These are phyloP conservation scores for Apis florea DNA, from an alignment of 1,140 invertebrate species.

Conservation along the genomic window DNA sequence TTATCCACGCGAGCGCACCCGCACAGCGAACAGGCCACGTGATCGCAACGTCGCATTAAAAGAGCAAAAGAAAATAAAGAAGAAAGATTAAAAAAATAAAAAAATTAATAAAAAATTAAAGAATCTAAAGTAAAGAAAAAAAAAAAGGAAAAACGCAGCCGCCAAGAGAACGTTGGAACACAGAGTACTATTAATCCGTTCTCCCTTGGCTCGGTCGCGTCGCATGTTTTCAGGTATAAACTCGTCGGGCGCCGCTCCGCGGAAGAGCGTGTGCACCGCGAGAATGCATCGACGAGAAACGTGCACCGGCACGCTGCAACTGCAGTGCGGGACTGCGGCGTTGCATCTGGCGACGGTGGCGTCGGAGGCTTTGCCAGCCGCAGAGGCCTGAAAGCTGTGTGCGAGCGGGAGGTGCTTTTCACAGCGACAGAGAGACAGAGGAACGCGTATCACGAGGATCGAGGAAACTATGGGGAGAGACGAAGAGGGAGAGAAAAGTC, in stretches of 20 bases:
- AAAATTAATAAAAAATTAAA: not conserved
- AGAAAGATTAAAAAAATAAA: not conserved
- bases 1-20: not conserved
- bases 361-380: constrained; percentile 56
- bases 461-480: constrained; percentile 13
- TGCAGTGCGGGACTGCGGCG: constrained; percentile 75
- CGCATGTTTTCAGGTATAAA: constrained; percentile 11
- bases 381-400: constrained; percentile 58
- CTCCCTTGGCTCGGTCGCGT: not conserved
- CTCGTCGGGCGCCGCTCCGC: not conserved
- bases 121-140: too few relatives aligned
- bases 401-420: constrained; percentile 46
- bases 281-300: constrained; percentile 7
- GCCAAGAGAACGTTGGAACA: not conserved
- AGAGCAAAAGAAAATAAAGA: not conserved
- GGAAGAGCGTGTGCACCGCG: constrained; percentile 2
- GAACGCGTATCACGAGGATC: constrained; percentile 4
- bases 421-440: constrained; percentile 16
- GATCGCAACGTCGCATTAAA: not conserved
- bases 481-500: constrained; percentile 35
- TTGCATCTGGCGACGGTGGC: constrained; percentile 66
- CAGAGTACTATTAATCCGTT: constrained; percentile 13
- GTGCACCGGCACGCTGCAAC: constrained; percentile 61
- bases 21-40: not conserved
- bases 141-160: too few relatives aligned